phyloP scores from a whole-genome alignment of 2,888 invertebrate genomes.

The Linhomoeus sp. region DNA sequence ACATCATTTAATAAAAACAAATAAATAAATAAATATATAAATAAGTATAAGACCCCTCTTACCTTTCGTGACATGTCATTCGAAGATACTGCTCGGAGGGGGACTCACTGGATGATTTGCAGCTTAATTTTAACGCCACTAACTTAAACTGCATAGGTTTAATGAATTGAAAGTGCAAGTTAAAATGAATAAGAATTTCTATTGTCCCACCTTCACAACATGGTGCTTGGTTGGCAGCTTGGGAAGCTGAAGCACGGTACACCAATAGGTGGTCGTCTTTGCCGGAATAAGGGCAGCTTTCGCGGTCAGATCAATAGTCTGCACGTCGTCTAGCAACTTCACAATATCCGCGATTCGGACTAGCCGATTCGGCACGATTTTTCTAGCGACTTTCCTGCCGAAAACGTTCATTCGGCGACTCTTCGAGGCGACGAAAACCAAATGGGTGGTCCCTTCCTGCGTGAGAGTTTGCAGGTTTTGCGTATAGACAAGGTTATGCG shows the following conservation, averaged over 20 bases:
- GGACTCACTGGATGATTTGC: not conserved
- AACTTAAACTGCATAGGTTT: not conserved
- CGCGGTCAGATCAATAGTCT: slow-evolving; percentile 7
- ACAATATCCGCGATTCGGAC: not conserved
- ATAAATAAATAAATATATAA: no score
- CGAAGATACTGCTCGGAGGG: no score
- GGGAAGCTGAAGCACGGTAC: slow-evolving; percentile 60
- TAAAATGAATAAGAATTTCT: no score
- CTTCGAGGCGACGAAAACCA: not conserved
- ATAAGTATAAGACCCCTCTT: no score
- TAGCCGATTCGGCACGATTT: not conserved
- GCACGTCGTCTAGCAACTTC: not conserved
- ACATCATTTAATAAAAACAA: not conserved
- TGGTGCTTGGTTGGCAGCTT: slow-evolving; percentile 43
- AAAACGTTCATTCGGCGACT: not conserved
- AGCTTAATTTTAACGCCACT: not conserved
- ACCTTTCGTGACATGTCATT: no score
- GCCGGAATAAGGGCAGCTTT: slow-evolving; percentile 45
- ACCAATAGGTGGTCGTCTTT: slow-evolving; percentile 90
- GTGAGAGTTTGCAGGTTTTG: not conserved
- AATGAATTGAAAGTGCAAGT: no score
- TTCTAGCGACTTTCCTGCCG: not conserved
- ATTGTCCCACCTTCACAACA: slow-evolving; percentile 46
- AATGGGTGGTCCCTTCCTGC: not conserved
- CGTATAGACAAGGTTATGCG: not conserved